These are phyloP conservation scores for Alethe diademata DNA, from an alignment of 2,113 vertebrate species.

Conservation along the genomic window DNA sequence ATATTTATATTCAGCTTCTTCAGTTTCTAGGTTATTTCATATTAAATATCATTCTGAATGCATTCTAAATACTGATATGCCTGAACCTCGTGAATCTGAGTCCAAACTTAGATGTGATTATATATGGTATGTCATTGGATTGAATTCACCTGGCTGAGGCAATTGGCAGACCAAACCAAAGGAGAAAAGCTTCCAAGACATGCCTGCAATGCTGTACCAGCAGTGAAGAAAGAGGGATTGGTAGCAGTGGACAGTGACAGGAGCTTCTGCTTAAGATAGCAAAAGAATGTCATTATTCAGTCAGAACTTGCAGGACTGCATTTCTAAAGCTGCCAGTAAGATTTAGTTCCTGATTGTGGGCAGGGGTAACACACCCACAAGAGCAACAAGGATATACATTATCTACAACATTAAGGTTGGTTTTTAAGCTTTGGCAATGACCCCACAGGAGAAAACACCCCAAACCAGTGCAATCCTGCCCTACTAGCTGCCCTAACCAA, in stretches of 20 bases:
- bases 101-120: background rate
- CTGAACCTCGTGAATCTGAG: background rate
- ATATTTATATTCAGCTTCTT: background rate
- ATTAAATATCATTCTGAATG: background rate
- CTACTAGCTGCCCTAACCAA: background rate
- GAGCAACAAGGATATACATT: background rate
- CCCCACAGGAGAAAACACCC: background rate
- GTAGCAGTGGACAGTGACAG: background rate
- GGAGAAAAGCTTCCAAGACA: background rate
- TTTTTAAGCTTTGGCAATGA: background rate
- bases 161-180: background rate
- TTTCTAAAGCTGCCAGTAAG: background rate
- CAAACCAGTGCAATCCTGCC: background rate
- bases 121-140: background rate
- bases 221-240: background rate
- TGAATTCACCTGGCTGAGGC: background rate
- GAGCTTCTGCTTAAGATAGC: background rate
- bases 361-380: fast-evolving
- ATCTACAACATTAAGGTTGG: background rate
- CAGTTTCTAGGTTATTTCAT: background rate
- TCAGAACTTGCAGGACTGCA: background rate
- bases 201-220: background rate
- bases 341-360: background rate
- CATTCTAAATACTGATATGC: background rate
- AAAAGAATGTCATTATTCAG: fast-evolving